Percentiles rank a stretch among this genome's conserved stretches.
phyloP scores from a whole-genome alignment of 2,888 invertebrate genomes.

The Eristalinus sepulchralis region DNA sequence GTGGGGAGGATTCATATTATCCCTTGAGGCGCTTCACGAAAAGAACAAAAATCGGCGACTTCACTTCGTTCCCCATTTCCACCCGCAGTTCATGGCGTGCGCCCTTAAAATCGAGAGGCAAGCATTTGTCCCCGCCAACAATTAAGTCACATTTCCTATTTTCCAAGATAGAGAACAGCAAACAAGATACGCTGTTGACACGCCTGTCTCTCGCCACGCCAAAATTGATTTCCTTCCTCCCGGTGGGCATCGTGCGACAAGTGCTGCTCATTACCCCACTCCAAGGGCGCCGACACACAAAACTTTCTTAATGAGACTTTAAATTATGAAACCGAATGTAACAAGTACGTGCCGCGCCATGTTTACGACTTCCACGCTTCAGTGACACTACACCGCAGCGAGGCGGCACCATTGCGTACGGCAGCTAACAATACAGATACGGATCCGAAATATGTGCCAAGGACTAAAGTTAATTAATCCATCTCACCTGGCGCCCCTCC shows the following conservation, averaged over 20 bases:
- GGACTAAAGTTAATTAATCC: conserved; percentile 63
- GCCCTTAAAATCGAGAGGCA: no score
- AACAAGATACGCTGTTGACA: not conserved
- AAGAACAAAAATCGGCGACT: no score
- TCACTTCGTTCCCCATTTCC: not conserved
- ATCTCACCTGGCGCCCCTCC: not conserved
- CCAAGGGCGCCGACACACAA: not conserved
- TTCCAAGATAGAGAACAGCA: not conserved
- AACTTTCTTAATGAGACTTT: conserved; percentile 53
- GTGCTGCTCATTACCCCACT: conserved; percentile 48
- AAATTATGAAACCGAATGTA: conserved; percentile 50
- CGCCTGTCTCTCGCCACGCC: conserved; percentile 45
- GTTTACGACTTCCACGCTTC: conserved; percentile 52
- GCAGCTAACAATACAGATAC: conserved; percentile 31
- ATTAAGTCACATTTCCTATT: not conserved
- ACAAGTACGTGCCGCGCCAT: conserved; percentile 39
- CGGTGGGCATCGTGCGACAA: conserved; percentile 50
- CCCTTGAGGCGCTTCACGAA: no score
- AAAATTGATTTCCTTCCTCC: conserved; percentile 51
- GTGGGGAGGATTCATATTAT: no score
- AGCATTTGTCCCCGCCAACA: not conserved
- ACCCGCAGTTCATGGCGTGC: not conserved
- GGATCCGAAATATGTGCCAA: conserved; percentile 32
- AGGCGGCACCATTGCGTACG: conserved; percentile 19
- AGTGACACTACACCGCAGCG: conserved; percentile 40